phyloP scores from a whole-genome alignment of 2,797 vertebrate species.

The Peromyscus aztecus region DNA sequence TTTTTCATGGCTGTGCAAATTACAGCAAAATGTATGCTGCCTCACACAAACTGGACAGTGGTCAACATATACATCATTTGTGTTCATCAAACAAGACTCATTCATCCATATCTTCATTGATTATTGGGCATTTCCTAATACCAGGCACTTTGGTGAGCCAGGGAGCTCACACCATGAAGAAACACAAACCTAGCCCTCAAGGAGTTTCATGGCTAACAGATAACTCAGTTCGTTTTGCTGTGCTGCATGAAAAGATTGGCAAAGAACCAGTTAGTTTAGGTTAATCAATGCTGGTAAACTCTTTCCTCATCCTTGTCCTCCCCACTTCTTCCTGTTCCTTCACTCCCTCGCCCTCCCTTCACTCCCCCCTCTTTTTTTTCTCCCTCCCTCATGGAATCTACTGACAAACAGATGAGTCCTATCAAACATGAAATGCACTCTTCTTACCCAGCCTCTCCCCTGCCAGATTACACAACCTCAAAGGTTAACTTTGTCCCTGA shows the following conservation, averaged over 20 bases:
- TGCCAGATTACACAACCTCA: constrained; percentile 56
- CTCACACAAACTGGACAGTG: neutral
- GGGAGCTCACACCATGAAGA: neutral
- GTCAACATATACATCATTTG: neutral
- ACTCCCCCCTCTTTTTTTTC: too few relatives aligned
- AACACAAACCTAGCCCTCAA: neutral
- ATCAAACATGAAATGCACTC: neutral
- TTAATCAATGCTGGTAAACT: neutral
- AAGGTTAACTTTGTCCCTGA: constrained; percentile 68
- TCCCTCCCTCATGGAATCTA: neutral
- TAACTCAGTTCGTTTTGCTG: neutral
- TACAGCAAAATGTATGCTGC: neutral
- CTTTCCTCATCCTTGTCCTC: neutral
- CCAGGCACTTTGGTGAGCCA: neutral
- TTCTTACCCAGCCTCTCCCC: neutral
- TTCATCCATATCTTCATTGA: neutral
- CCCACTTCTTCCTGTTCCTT: neutral
- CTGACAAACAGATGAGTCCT: neutral
- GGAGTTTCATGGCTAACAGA: neutral
- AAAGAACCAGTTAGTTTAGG: neutral
- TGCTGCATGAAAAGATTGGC: neutral
- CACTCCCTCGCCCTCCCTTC: neutral
- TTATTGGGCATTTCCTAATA: neutral
- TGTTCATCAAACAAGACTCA: neutral
- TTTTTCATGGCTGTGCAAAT: neutral